Percentiles rank a stretch among this genome's conserved stretches.
These are phyloP conservation scores for Troides aeacus DNA, from an alignment of 2,888 invertebrate species.

Conservation along the genomic window DNA sequence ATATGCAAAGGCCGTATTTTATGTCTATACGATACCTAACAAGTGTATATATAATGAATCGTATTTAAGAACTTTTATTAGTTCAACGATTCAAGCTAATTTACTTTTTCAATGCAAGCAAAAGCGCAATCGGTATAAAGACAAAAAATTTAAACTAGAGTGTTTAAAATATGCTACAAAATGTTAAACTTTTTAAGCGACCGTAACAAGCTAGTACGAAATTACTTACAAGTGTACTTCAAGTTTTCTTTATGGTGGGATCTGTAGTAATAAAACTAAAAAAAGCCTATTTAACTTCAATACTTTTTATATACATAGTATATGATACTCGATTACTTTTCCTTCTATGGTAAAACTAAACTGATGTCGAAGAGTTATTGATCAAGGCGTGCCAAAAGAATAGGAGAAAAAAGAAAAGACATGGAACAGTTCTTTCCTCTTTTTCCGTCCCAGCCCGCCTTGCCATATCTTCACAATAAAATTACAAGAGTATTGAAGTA, in stretches of 20 bases:
- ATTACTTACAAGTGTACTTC: slow-evolving; percentile 9
- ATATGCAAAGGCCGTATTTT: not conserved
- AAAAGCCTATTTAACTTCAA: too few species aligned
- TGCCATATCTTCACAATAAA: not conserved
- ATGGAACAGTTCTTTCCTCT: not conserved
- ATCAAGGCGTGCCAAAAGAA: slow-evolving; percentile 3
- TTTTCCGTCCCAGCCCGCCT: slow-evolving; percentile 3
- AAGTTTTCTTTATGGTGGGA: not conserved
- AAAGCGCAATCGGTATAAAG: not conserved
- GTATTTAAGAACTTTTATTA: not conserved
- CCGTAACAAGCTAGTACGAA: not conserved
- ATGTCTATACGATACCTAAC: not conserved
- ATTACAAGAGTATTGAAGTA: too few species aligned
- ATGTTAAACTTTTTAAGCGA: not conserved
- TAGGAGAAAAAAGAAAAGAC: slow-evolving; percentile 1
- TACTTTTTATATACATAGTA: not conserved
- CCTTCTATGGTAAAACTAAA: too few species aligned
- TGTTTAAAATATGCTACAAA: not conserved
- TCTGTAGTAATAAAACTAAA: slow-evolving; percentile 7
- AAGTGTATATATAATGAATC: not conserved
- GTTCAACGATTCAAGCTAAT: not conserved
- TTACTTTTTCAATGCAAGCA: not conserved
- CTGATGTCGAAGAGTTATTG: not conserved
- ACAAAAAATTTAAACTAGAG: slow-evolving; percentile 1
- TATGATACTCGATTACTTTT: too few species aligned